Percentiles rank a stretch among this genome's conserved stretches.
These are phyloP conservation scores for Lasius platythorax DNA, from an alignment of 2,888 invertebrate species.

Conservation along the genomic window DNA sequence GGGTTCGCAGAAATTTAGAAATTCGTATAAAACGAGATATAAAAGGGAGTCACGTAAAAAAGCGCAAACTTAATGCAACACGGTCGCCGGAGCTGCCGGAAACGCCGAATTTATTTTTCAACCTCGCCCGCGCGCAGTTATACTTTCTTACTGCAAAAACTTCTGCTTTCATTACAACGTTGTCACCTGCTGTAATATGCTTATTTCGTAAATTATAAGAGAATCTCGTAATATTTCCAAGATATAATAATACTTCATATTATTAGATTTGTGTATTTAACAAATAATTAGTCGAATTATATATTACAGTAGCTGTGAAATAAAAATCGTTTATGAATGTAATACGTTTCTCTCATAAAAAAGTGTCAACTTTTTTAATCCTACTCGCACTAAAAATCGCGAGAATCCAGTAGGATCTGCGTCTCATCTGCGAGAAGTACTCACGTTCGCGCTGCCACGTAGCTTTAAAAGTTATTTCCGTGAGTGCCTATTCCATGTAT, in stretches of 20 bases:
- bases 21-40: conserved; percentile 35
- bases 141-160: background rate
- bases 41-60: conserved; percentile 8
- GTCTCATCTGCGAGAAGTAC: conserved; percentile 40
- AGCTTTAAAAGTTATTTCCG: conserved; percentile 45
- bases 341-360: conserved; percentile 7
- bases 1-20: conserved; percentile 27
- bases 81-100: conserved; percentile 10
- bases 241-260: background rate
- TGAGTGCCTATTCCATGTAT: conserved; percentile 23
- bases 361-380: conserved; percentile 32
- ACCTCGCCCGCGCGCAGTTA: conserved; percentile 12
- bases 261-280: background rate
- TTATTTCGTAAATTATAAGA: background rate
- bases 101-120: background rate
- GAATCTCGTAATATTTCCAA: background rate
- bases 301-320: background rate
- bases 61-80: conserved; percentile 20
- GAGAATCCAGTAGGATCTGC: background rate
- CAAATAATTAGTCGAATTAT: background rate
- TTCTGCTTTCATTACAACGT: background rate
- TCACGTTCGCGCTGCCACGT: conserved; percentile 45
- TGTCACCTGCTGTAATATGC: background rate
- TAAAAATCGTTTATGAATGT: background rate
- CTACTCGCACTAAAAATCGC: background rate